Percentiles rank a stretch among this genome's conserved stretches.
Evolutionary conservation across 2,113 vertebrate genomes (phyloP).

Genomic region (Eonycteris spelaea): DNA sequence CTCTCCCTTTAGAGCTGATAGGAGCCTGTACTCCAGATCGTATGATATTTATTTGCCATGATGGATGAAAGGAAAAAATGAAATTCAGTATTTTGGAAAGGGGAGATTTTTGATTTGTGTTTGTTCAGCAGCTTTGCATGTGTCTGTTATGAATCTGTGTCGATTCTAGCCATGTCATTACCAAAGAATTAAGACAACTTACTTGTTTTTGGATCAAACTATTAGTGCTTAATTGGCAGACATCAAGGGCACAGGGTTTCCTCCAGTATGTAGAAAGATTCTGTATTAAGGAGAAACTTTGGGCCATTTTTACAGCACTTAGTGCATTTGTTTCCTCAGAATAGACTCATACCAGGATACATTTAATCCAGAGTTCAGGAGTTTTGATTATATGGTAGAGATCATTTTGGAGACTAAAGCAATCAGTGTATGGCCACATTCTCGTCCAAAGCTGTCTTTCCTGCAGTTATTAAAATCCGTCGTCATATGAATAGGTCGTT

Average conservation of each 20-base stretch:
- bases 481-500: background rate
- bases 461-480: background rate
- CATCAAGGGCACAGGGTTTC: background rate
- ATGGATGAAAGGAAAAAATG: background rate
- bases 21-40: background rate
- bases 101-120: background rate
- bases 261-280: background rate
- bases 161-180: background rate
- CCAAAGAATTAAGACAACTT: background rate
- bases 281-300: background rate
- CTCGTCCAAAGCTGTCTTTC: background rate
- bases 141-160: background rate
- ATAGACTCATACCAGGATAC: background rate
- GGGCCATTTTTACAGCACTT: background rate
- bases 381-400: background rate
- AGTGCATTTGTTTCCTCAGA: background rate
- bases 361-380: background rate
- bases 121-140: background rate
- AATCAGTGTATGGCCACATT: background rate
- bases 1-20: background rate
- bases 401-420: background rate
- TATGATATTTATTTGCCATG: background rate
- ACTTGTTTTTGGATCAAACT: background rate
- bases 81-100: background rate
- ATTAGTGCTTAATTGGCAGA: background rate